Percentiles rank a stretch among this genome's conserved stretches.
phyloP scores from a whole-genome alignment of 1,140 invertebrate species.

The Conopomorpha cramerella region DNA sequence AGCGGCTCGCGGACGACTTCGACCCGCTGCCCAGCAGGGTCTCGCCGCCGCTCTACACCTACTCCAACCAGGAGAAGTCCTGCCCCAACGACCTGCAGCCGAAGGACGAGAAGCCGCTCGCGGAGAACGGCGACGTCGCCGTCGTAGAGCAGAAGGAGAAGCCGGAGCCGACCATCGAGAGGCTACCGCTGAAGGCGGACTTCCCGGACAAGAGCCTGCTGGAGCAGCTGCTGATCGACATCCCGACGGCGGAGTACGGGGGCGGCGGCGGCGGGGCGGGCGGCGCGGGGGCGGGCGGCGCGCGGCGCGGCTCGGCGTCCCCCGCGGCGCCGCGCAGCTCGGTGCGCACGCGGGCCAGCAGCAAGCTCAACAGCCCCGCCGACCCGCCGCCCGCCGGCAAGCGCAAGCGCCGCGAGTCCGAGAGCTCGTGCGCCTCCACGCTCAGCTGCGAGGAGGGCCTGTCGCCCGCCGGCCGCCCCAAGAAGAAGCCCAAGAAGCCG shows the following conservation, averaged over 20 bases:
- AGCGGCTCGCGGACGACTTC: constrained; percentile 47
- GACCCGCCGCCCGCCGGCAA: constrained; percentile 45
- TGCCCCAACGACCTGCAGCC: constrained; percentile 19
- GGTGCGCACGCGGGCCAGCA: constrained; percentile 69
- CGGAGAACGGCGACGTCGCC: constrained; percentile 30
- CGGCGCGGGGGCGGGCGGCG: constrained; percentile 40
- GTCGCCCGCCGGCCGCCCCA: constrained; percentile 28
- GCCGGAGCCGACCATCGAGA: constrained; percentile 24
- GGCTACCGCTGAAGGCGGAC: constrained; percentile 50
- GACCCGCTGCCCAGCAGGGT: constrained; percentile 73
- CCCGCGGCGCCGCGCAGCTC: constrained; percentile 73
- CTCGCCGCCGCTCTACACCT: constrained; percentile 75
- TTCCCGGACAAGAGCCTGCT: constrained; percentile 68
- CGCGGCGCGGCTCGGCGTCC: constrained; percentile 64
- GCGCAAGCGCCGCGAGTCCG: constrained; percentile 76
- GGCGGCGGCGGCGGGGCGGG: constrained; percentile 52
- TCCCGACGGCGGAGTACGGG: constrained; percentile 67
- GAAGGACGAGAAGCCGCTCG: constrained; percentile 24
- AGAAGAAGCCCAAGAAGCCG: constrained; percentile 37
- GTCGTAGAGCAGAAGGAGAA: constrained; percentile 17
- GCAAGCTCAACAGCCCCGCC: constrained; percentile 40
- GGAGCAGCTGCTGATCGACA: constrained; percentile 78
- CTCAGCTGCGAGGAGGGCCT: constrained; percentile 64
- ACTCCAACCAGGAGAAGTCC: constrained; percentile 72
- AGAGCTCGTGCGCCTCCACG: constrained; percentile 68